phyloP scores from a whole-genome alignment of 1,140 invertebrate species.

The Heliconius himera region DNA sequence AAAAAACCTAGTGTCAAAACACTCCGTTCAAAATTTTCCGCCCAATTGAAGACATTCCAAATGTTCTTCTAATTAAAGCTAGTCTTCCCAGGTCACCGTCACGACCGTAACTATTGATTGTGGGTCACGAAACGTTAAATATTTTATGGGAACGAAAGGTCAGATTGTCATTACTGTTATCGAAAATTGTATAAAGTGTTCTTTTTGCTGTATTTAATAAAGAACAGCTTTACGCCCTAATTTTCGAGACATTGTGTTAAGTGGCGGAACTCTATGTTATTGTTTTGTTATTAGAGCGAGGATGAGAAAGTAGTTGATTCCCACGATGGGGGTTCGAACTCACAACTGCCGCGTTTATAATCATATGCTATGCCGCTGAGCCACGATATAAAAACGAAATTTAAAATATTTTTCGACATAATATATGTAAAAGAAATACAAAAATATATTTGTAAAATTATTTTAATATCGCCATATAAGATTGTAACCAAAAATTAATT shows the following conservation, averaged over 20 bases:
- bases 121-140: conserved; percentile 8
- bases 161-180: not conserved
- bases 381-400: too few species aligned
- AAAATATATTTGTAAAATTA: not conserved
- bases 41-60: not conserved
- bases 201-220: not conserved
- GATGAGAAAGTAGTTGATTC: too few species aligned
- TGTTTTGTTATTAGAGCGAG: too few species aligned
- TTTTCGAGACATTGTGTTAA: too few species aligned
- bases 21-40: too few species aligned
- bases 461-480: not conserved
- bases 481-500: conserved; percentile 5
- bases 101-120: conserved; percentile 27
- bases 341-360: too few species aligned
- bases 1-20: not conserved
- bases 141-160: conserved; percentile 27
- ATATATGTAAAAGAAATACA: too few species aligned
- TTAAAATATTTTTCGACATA: too few species aligned
- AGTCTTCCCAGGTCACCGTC: conserved; percentile 38
- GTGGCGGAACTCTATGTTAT: not conserved
- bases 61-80: not conserved
- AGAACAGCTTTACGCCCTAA: too few species aligned
- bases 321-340: too few species aligned
- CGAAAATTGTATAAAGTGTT: not conserved
- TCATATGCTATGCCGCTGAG: too few species aligned